phyloP scores from a whole-genome alignment of 23 tunicate genomes.

The Phallusia fumigata region DNA sequence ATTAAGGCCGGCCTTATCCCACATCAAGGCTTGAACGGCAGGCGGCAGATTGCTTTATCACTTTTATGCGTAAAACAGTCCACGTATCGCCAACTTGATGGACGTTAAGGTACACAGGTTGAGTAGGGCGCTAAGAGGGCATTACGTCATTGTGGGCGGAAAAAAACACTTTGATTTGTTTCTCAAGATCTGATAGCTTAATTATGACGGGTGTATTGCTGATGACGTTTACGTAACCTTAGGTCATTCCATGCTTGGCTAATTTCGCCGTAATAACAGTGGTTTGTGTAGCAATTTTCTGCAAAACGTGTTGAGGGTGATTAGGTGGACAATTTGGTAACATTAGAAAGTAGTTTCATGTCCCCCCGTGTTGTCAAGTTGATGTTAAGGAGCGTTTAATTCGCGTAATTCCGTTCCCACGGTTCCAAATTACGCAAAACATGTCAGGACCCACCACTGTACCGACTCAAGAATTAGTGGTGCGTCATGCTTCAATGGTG shows the following conservation, averaged over 20 bases:
- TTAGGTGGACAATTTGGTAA: background rate
- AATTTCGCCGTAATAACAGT: background rate
- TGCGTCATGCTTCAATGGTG: too few species aligned
- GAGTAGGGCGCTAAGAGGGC: too few species aligned
- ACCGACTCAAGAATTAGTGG: too few species aligned
- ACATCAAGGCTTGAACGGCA: too few species aligned
- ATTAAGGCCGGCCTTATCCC: too few species aligned
- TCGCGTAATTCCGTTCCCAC: background rate
- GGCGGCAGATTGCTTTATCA: too few species aligned
- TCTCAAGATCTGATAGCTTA: background rate
- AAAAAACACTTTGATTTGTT: too few species aligned
- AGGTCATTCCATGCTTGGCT: background rate
- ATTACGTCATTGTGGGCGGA: too few species aligned
- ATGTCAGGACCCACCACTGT: background rate
- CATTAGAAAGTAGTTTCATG: background rate
- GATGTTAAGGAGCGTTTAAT: background rate
- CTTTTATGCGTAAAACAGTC: too few species aligned
- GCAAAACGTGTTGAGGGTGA: background rate
- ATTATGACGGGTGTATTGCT: conserved; percentile 6
- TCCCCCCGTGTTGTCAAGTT: background rate
- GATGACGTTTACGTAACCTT: background rate
- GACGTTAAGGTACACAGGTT: too few species aligned
- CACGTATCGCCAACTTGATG: too few species aligned
- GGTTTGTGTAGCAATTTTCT: too few species aligned
- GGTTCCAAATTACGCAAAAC: background rate